phyloP scores from a whole-genome alignment of 2,113 vertebrate genomes.

The Ammospiza nelsoni region DNA sequence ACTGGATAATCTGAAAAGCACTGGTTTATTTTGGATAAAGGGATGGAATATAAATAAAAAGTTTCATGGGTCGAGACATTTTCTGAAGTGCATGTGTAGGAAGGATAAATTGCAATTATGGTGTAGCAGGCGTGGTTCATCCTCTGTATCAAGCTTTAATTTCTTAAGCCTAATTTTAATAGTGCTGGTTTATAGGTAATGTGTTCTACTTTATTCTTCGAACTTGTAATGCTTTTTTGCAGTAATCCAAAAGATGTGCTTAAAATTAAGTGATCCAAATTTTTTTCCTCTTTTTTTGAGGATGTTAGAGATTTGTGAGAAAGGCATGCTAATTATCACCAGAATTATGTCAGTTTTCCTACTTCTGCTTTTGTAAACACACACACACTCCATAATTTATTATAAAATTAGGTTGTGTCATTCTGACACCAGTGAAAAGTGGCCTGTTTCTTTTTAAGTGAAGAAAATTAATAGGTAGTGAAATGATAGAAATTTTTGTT shows the following conservation, averaged over 20 bases:
- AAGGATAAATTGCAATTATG: not conserved
- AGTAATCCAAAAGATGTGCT: not conserved
- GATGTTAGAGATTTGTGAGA: not conserved
- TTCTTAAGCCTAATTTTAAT: not conserved
- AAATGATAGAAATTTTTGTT: not conserved
- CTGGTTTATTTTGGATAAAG: not conserved
- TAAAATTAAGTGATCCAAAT: not conserved
- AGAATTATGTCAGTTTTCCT: not conserved
- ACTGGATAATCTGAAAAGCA: not conserved
- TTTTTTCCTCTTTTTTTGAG: not conserved
- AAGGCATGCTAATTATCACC: not conserved
- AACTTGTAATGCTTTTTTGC: not conserved
- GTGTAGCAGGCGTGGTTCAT: not conserved
- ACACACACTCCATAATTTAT: not conserved
- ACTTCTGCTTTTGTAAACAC: not conserved
- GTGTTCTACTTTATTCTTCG: not conserved
- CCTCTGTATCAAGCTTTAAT: not conserved
- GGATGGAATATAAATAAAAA: not conserved
- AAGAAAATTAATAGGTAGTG: not conserved
- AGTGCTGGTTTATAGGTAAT: not conserved
- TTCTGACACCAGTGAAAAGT: not conserved
- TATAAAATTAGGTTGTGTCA: not conserved
- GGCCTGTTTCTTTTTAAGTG: not conserved
- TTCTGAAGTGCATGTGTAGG: not conserved
- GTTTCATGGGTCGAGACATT: not conserved